phyloP scores from a whole-genome alignment of 1,140 invertebrate species.

The Brachystomella parvula region DNA sequence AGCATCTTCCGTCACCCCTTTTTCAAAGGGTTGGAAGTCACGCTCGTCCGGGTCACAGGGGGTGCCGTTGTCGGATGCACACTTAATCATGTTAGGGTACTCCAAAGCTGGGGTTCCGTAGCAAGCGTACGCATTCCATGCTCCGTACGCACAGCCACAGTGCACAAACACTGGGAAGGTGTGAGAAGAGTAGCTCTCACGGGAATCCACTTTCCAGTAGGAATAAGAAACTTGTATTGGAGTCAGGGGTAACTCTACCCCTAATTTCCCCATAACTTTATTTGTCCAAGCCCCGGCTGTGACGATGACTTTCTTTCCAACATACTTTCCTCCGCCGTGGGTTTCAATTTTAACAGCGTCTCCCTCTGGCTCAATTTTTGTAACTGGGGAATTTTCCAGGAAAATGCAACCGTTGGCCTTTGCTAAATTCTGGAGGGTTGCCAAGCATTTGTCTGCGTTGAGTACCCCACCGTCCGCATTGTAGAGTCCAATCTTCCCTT shows the following conservation, averaged over 20 bases:
- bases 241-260: slow-evolving; percentile 16
- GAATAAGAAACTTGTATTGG: slow-evolving; percentile 25
- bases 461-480: slow-evolving; percentile 28
- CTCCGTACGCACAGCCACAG: slow-evolving; percentile 14
- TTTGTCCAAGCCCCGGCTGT: slow-evolving; percentile 33
- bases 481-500: slow-evolving; percentile 23
- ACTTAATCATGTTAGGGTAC: slow-evolving; percentile 30
- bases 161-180: slow-evolving; percentile 33
- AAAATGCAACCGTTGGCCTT: slow-evolving; percentile 14
- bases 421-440: slow-evolving; percentile 26
- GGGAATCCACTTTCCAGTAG: slow-evolving; percentile 30
- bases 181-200: slow-evolving; percentile 2
- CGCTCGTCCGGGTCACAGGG: slow-evolving; percentile 30
- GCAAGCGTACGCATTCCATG: background rate
- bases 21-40: slow-evolving; percentile 12
- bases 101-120: slow-evolving; percentile 33
- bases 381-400: slow-evolving; percentile 20
- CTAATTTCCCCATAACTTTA: slow-evolving; percentile 19
- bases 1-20: slow-evolving; percentile 5
- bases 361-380: slow-evolving; percentile 10
- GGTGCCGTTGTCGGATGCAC: slow-evolving; percentile 20
- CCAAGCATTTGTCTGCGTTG: slow-evolving; percentile 27
- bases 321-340: background rate
- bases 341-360: background rate
- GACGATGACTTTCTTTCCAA: slow-evolving; percentile 25